phyloP scores from a whole-genome alignment of 2,113 vertebrate species.

The Brevimyrus niger region DNA sequence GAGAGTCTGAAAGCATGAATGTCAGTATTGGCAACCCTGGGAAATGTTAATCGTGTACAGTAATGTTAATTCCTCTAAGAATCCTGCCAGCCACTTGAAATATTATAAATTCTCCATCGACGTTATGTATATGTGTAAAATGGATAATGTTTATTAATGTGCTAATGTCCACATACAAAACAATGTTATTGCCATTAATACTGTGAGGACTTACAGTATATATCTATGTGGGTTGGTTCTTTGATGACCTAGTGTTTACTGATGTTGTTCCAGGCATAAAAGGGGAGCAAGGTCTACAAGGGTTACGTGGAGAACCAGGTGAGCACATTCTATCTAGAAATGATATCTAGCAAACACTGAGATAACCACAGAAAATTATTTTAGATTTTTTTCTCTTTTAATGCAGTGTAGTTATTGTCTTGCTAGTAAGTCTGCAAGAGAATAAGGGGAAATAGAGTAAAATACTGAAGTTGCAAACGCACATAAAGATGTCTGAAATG shows the following conservation, averaged over 20 bases:
- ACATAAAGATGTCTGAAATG: neutral
- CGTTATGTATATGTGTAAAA: neutral
- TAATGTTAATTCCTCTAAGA: neutral
- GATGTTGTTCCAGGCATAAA: constrained; percentile 27
- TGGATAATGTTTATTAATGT: neutral
- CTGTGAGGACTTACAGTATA: neutral
- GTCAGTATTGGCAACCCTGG: neutral
- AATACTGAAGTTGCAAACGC: too few species aligned
- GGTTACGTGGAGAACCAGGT: constrained; percentile 26
- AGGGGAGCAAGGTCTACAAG: constrained; percentile 33
- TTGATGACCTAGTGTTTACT: neutral
- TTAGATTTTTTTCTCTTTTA: neutral
- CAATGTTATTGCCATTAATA: neutral
- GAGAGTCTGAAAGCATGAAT: neutral
- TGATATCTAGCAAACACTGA: neutral
- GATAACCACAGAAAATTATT: neutral
- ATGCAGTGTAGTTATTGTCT: neutral
- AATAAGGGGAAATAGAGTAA: neutral
- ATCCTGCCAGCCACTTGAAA: neutral
- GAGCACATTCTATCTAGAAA: neutral
- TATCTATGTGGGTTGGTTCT: neutral
- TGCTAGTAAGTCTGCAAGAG: neutral
- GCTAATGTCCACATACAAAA: neutral
- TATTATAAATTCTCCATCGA: neutral
- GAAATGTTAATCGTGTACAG: neutral